Conservation (phyloP, 2,797 vertebrate species). For the Miichthys miiuy region DNA sequence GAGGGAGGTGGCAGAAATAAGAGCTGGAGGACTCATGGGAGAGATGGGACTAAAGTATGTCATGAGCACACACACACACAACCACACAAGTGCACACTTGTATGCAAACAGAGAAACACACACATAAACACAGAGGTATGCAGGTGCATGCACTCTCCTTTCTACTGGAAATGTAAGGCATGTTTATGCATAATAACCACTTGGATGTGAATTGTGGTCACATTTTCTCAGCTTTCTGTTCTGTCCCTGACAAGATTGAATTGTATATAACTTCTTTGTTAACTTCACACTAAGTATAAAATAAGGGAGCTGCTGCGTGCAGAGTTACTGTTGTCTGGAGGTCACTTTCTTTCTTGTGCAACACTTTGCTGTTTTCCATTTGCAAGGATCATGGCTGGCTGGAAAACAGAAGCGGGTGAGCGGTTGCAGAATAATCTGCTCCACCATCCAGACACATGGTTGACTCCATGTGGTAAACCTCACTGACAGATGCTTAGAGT, state of each 20-base stretch:
- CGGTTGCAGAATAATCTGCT: slow-evolving; percentile 65
- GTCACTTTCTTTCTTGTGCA: slow-evolving; percentile 43
- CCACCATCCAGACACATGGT: slow-evolving; percentile 65
- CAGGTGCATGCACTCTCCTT: slow-evolving; percentile 34
- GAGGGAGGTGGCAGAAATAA: slow-evolving; percentile 62
- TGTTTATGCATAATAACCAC: slow-evolving; percentile 37
- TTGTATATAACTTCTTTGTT: not conserved
- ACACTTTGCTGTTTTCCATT: slow-evolving; percentile 51
- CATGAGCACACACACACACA: slow-evolving; percentile 29
- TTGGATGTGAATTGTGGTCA: slow-evolving; percentile 11
- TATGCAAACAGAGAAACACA: slow-evolving; percentile 34
- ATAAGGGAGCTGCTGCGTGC: slow-evolving; percentile 15
- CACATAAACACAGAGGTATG: slow-evolving; percentile 30
- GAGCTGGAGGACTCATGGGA: slow-evolving; percentile 65
- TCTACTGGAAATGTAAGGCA: slow-evolving; percentile 34
- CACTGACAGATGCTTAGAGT: slow-evolving; percentile 79
- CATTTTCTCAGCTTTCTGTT: slow-evolving; percentile 23
- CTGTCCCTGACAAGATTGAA: not conserved
- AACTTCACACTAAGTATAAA: slow-evolving; percentile 7
- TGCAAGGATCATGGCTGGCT: slow-evolving; percentile 54
- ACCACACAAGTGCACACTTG: slow-evolving; percentile 12
- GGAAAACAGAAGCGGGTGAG: slow-evolving; percentile 44
- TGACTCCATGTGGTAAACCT: slow-evolving; percentile 76
- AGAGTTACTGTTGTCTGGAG: slow-evolving; percentile 34
- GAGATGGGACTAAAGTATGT: slow-evolving; percentile 69